Conservation (phyloP, 2,888 invertebrate species). For the Drosophila buzzatii region DNA sequence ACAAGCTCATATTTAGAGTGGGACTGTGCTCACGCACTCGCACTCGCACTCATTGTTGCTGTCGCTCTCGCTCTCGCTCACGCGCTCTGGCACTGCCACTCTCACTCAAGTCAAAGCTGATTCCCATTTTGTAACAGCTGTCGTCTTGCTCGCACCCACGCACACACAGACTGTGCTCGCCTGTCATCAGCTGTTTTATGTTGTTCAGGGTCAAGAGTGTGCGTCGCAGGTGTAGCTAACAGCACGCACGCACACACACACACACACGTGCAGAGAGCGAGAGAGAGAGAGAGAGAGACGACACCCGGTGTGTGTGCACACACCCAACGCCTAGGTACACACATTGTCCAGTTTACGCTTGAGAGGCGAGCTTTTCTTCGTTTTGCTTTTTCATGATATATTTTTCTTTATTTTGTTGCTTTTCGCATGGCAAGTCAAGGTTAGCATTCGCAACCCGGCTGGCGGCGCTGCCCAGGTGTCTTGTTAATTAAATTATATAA, state of each 20-base stretch:
- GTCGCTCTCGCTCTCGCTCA: slow-evolving; percentile 5
- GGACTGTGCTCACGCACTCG: slow-evolving; percentile 3
- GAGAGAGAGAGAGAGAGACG: too few relatives aligned
- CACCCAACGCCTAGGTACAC: slow-evolving; percentile 29
- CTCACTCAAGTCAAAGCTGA: background rate
- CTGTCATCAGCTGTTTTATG: slow-evolving; percentile 79
- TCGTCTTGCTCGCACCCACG: slow-evolving; percentile 35
- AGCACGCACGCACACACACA: slow-evolving; percentile 32
- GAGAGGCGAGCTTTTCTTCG: slow-evolving; percentile 36
- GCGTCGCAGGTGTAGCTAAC: slow-evolving; percentile 54
- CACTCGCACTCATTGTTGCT: slow-evolving; percentile 9
- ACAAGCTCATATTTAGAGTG: slow-evolving; percentile 8
- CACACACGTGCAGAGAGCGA: background rate
- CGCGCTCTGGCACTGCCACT: background rate
- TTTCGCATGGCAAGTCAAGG: slow-evolving; percentile 56
- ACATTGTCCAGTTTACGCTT: slow-evolving; percentile 53
- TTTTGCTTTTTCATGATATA: slow-evolving; percentile 10
- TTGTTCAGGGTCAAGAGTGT: slow-evolving; percentile 79
- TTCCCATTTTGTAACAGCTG: slow-evolving; percentile 1
- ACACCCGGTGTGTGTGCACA: background rate
- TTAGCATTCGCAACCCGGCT: slow-evolving; percentile 43
- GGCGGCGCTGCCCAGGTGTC: slow-evolving; percentile 12
- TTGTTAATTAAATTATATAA: slow-evolving; percentile 47
- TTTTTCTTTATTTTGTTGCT: slow-evolving; percentile 6
- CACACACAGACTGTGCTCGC: slow-evolving; percentile 14